phyloP scores from a whole-genome alignment of 2,113 vertebrate genomes.

The Brevimyrus niger region DNA sequence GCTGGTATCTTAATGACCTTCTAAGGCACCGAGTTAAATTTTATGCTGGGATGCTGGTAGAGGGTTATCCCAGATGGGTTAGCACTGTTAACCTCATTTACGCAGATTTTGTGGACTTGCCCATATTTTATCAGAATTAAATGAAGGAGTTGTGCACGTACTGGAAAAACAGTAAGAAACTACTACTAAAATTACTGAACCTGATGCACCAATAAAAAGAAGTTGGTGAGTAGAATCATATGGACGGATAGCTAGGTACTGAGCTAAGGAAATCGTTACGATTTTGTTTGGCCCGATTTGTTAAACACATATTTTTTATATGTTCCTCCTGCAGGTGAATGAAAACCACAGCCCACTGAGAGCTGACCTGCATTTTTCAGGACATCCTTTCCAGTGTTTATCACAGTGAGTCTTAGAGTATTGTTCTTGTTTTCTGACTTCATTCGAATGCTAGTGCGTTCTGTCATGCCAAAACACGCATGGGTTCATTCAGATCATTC shows the following conservation, averaged over 20 bases:
- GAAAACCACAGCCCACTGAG: background rate
- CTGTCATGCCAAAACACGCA: background rate
- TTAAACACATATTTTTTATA: background rate
- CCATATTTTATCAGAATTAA: constrained; percentile 2
- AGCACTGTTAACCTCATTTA: background rate
- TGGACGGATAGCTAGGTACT: background rate
- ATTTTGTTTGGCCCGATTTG: background rate
- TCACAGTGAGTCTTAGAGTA: background rate
- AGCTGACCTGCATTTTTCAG: background rate
- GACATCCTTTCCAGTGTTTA: background rate
- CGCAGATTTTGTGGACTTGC: background rate
- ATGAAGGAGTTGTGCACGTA: background rate
- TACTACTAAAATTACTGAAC: background rate
- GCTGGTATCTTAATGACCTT: background rate
- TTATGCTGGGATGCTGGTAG: background rate
- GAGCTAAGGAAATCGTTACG: background rate
- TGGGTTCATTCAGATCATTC: background rate
- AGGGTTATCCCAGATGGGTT: background rate
- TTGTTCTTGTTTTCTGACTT: background rate
- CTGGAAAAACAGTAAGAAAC: background rate
- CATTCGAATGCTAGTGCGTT: background rate
- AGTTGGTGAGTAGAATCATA: background rate
- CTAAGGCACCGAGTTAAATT: background rate
- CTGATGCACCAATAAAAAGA: background rate
- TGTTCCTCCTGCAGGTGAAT: background rate